These are phyloP conservation scores for Vanacampus margaritifer DNA, from an alignment of 2,113 vertebrate species.

Conservation along the genomic window DNA sequence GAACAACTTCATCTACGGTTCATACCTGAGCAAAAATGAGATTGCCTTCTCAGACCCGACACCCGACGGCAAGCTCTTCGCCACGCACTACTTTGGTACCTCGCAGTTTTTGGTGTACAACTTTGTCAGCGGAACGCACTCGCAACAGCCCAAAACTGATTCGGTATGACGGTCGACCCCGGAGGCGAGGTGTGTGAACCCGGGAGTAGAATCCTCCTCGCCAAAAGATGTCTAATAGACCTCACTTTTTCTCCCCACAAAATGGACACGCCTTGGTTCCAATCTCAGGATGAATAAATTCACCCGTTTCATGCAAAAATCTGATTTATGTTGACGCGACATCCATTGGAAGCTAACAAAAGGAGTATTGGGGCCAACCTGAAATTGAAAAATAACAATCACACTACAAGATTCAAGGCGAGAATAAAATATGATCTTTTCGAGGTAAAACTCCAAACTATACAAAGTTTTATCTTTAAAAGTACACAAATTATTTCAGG, in stretches of 20 bases:
- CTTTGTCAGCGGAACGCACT: slow-evolving; percentile 83
- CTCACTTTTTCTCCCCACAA: slow-evolving; percentile 27
- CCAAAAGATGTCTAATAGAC: slow-evolving; percentile 20
- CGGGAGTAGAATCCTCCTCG: slow-evolving; percentile 19
- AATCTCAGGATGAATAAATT: slow-evolving; percentile 76
- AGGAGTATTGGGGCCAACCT: background rate
- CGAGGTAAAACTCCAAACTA: background rate
- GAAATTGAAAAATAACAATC: background rate
- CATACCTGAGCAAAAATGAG: slow-evolving; percentile 95
- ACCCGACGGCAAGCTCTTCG: slow-evolving; percentile 96
- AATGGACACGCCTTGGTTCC: slow-evolving; percentile 50
- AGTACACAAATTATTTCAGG: background rate
- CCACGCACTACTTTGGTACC: slow-evolving; percentile 92
- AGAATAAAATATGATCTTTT: background rate
- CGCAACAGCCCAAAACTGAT: slow-evolving; percentile 39
- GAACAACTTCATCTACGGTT: slow-evolving; percentile 96
- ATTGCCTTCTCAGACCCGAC: slow-evolving; percentile 98
- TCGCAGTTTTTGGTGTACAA: slow-evolving; percentile 98
- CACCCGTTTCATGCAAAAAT: slow-evolving; percentile 59
- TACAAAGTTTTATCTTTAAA: background rate
- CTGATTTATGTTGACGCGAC: slow-evolving; percentile 56
- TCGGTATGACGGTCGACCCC: slow-evolving; percentile 46
- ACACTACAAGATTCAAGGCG: background rate
- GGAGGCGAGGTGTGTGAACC: slow-evolving; percentile 7
- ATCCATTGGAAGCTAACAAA: slow-evolving; percentile 36